phyloP scores from a whole-genome alignment of 2,888 invertebrate genomes.

The Julus scandinavius region DNA sequence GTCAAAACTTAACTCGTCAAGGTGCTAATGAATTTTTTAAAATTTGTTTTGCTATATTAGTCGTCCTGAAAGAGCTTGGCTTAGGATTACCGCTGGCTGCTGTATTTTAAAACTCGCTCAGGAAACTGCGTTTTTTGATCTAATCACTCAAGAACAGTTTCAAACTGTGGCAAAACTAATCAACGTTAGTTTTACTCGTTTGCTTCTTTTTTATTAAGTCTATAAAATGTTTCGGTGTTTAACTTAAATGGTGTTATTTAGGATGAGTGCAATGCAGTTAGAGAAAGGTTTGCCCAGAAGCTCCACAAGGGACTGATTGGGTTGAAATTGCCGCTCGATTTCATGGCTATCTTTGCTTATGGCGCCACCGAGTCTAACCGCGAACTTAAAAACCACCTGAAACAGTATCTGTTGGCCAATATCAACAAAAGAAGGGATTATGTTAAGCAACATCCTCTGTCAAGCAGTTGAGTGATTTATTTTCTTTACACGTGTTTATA shows the following conservation, averaged over 20 bases:
- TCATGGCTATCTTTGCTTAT: conserved; percentile 94
- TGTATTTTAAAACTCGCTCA: conserved; percentile 97
- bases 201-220: neutral
- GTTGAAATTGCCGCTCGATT: conserved; percentile 84
- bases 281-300: conserved; percentile 88
- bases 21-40: neutral
- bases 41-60: conserved; percentile 67
- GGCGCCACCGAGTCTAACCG: conserved; percentile 89
- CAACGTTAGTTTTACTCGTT: conserved; percentile 71
- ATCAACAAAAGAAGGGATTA: conserved; percentile 90
- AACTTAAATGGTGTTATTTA: conserved; percentile 58
- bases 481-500: too few species aligned
- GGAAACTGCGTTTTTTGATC: conserved; percentile 94
- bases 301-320: conserved; percentile 85
- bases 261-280: conserved; percentile 74
- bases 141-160: conserved; percentile 93
- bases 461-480: conserved; percentile 62
- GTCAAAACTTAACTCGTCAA: neutral
- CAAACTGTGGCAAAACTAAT: conserved; percentile 92
- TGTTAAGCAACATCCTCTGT: conserved; percentile 72
- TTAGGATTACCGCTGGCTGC: conserved; percentile 90
- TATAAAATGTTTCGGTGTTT: neutral
- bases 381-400: conserved; percentile 71
- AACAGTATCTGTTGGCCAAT: conserved; percentile 87
- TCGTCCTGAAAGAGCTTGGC: conserved; percentile 91